Conservation (phyloP, 1,140 invertebrate genomes). For the Helicoverpa zea region DNA sequence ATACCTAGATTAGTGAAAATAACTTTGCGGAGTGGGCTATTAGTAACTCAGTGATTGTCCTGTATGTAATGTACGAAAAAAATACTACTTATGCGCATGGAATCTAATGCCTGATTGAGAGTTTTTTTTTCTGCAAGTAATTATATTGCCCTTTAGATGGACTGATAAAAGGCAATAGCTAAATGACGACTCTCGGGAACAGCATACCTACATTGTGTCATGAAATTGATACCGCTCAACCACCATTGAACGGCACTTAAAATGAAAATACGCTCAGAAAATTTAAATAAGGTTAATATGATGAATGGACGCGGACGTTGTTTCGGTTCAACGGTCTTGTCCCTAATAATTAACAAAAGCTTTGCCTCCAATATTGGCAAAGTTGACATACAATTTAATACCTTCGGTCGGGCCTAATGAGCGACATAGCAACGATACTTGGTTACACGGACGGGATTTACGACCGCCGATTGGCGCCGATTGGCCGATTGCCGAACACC, state of each 20-base stretch:
- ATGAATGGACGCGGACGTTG: neutral
- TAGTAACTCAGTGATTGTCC: too few species aligned
- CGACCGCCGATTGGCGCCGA: slow-evolving; percentile 25
- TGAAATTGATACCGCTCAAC: neutral
- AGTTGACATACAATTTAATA: slow-evolving; percentile 44
- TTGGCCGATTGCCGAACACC: slow-evolving; percentile 17
- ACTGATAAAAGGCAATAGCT: neutral
- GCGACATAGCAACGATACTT: slow-evolving; percentile 14
- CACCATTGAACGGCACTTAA: neutral
- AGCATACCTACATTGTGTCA: neutral
- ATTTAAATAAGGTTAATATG: slow-evolving; percentile 19
- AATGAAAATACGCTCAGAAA: neutral
- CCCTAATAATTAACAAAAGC: slow-evolving; percentile 32
- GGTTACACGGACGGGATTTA: slow-evolving; percentile 42
- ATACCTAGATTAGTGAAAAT: too few species aligned
- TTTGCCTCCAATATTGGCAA: slow-evolving; percentile 34
- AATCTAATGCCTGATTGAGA: too few species aligned
- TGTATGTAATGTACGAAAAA: too few species aligned
- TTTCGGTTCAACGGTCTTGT: neutral
- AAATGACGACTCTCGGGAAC: neutral
- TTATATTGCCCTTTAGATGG: too few species aligned
- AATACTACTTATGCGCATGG: too few species aligned
- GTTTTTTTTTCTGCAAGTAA: too few species aligned
- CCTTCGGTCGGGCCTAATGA: slow-evolving; percentile 17
- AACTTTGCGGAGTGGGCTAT: too few species aligned